A percentile compares a stretch with the other conserved stretches of the same genome.
These are phyloP conservation scores for Drosophila sucinea DNA, from an alignment of 1,140 invertebrate genomes.

Conservation along the genomic window DNA sequence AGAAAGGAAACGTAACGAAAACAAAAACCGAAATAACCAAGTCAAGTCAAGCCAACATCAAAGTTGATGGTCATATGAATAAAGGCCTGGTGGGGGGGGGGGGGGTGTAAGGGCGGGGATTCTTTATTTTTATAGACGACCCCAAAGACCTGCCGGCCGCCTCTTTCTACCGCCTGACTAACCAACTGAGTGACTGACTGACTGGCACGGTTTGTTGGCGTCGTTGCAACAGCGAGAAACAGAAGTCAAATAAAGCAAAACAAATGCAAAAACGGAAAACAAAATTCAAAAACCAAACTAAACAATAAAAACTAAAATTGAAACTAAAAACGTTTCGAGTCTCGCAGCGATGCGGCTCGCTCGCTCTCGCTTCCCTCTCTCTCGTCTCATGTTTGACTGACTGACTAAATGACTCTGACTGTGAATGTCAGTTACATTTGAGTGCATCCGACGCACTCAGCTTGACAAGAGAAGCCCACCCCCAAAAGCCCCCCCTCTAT, in stretches of 20 bases:
- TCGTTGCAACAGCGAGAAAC: conserved; percentile 56
- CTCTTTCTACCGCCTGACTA: too few relatives aligned
- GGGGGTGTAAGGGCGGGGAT: conserved; percentile 9
- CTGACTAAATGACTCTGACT: conserved; percentile 72
- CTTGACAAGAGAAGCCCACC: conserved; percentile 46
- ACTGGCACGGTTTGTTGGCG: conserved; percentile 56
- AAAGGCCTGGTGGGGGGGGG: background rate
- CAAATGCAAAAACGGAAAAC: conserved; percentile 49
- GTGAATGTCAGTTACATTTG: conserved; percentile 72
- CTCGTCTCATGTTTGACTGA: conserved; percentile 66
- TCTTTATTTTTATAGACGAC: conserved; percentile 58
- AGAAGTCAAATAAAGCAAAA: conserved; percentile 35
- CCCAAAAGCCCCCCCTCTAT: background rate
- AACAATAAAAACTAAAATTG: conserved; percentile 39
- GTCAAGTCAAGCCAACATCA: conserved; percentile 41
- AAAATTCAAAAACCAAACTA: conserved; percentile 44
- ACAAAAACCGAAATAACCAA: conserved; percentile 9
- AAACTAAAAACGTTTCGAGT: conserved; percentile 35
- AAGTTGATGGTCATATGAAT: conserved; percentile 44
- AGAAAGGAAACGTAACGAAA: conserved; percentile 19
- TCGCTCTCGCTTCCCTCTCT: conserved; percentile 3
- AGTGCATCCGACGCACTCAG: conserved; percentile 64
- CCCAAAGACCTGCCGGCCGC: conserved; percentile 32
- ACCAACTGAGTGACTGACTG: background rate
- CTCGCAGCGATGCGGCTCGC: conserved; percentile 14